Conservation (phyloP, 2,113 vertebrate genomes). For the Melanocharis versteri region DNA sequence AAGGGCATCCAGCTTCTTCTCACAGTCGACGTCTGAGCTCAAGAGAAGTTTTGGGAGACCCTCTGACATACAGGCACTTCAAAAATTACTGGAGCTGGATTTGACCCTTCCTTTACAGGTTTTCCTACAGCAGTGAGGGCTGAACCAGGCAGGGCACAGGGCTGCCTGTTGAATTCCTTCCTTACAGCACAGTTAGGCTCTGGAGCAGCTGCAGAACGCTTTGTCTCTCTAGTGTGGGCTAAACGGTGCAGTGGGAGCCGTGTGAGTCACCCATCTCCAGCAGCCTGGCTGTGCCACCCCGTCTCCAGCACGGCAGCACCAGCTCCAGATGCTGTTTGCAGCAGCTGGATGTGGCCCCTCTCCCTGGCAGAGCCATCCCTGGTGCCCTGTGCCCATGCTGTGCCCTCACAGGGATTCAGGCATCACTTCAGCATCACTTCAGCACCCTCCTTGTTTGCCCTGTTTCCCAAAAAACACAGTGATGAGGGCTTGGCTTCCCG, state of each 20-base stretch:
- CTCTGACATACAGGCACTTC: background rate
- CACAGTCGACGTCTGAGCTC: rapidly evolving
- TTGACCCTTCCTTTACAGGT: background rate
- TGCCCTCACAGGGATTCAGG: background rate
- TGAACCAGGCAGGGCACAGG: background rate
- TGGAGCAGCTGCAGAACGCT: background rate
- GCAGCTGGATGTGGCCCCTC: background rate
- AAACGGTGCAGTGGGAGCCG: background rate
- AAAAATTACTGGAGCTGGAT: background rate
- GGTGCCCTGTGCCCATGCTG: background rate
- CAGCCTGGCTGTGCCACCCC: constrained; percentile 10
- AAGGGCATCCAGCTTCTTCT: background rate
- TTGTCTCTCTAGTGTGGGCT: background rate
- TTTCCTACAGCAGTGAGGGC: background rate
- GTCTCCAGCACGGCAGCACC: background rate
- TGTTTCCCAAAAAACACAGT: background rate
- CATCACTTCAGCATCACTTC: background rate
- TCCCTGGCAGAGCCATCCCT: background rate
- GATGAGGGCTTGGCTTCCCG: background rate
- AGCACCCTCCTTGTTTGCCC: background rate
- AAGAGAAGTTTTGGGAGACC: background rate
- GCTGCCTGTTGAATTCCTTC: background rate
- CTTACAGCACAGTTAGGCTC: background rate
- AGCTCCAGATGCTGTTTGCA: background rate
- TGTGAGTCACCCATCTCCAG: background rate